Conservation (phyloP, 2,113 vertebrate genomes). For the Nesospiza acunhae region DNA sequence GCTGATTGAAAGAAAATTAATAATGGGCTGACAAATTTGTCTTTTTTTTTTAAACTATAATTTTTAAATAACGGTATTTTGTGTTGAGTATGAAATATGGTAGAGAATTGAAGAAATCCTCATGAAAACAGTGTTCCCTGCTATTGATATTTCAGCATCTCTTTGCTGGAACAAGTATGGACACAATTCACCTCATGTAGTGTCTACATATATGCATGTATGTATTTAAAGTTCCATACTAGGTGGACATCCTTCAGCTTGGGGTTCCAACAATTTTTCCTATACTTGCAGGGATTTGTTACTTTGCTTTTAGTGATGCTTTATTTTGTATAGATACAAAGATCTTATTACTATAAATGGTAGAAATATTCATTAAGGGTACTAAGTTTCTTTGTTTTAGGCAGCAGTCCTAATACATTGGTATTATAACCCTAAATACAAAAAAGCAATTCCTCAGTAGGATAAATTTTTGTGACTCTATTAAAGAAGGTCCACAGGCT, state of each 20-base stretch:
- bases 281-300: not conserved
- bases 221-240: not conserved
- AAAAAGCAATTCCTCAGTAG: not conserved
- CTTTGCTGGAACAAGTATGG: not conserved
- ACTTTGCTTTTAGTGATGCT: not conserved
- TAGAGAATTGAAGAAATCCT: constrained; percentile 13
- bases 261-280: not conserved
- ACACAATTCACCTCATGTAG: not conserved
- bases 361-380: not conserved
- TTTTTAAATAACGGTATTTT: constrained; percentile 45
- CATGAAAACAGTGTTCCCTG: constrained; percentile 15
- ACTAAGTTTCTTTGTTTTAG: not conserved
- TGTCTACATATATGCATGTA: too few relatives aligned
- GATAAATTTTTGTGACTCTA: not conserved
- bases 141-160: constrained; percentile 23
- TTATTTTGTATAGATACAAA: not conserved
- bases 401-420: not conserved
- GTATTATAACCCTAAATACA: not conserved
- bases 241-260: not conserved
- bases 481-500: not conserved
- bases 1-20: constrained; percentile 66
- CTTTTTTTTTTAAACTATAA: not conserved
- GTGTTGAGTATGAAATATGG: constrained; percentile 64
- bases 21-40: constrained; percentile 48
- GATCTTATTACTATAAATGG: not conserved